Evolutionary conservation across 2,888 invertebrate genomes (phyloP).

Genomic region (Reticulitermes lucifugus): DNA sequence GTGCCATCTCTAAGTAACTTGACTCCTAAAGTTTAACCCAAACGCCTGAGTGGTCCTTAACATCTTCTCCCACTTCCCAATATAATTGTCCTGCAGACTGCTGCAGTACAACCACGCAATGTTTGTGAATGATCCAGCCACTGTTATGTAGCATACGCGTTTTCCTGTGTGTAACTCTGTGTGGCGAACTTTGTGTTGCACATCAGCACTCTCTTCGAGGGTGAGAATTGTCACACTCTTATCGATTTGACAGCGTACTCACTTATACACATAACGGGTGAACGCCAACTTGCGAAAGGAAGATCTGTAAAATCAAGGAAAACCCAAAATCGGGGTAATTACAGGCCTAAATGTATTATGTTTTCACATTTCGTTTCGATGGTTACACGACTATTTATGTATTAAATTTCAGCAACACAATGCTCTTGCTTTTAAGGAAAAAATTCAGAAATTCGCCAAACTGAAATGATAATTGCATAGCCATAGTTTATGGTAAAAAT

Average conservation of each 20-base stretch:
- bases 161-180: background rate
- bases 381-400: too few relatives aligned
- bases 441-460: too few relatives aligned
- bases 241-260: background rate
- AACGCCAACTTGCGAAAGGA: background rate
- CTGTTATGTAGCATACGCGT: background rate
- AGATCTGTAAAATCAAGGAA: background rate
- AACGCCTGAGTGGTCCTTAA: background rate
- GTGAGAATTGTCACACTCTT: background rate
- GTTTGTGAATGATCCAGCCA: background rate
- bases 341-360: too few relatives aligned
- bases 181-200: background rate
- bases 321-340: conserved; percentile 18
- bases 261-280: background rate
- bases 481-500: too few relatives aligned
- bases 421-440: too few relatives aligned
- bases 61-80: background rate
- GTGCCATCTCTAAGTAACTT: background rate
- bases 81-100: background rate
- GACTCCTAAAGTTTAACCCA: background rate
- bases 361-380: too few relatives aligned
- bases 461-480: too few relatives aligned
- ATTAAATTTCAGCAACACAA: too few relatives aligned
- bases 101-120: background rate
- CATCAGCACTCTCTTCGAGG: background rate